Evolutionary conservation across 2,113 vertebrate species (phyloP), one percentile per base, ranked within the genome.

Genomic region (Actenoides lindsayi): DNA sequence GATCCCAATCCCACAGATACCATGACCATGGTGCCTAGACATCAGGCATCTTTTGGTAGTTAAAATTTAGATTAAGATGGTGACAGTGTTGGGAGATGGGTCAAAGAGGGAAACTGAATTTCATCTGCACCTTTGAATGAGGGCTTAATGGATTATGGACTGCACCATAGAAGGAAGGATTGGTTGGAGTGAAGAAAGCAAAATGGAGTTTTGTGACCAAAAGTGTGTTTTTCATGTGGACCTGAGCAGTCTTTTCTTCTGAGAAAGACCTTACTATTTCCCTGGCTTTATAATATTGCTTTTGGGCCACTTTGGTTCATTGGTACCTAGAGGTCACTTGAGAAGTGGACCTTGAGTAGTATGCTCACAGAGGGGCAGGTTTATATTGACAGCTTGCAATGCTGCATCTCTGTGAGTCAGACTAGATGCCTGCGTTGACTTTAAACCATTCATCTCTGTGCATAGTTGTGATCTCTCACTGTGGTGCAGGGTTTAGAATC

Each of bases 11-110:
- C 79, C 77, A 67, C 51, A 44, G 79, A 18, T 25, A 31, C 30
- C n/a, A 11, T 1, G 2, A 18, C 21, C 46, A 30, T 0, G 0
- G 50, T 21, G 25, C 37, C 3, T 9, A 67, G 33, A n/a, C 31
- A 74, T 50, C 64, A 37, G 64, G 3, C 0, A 1, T 75, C 59
- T 65, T 44, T 56, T 70, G 57, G 71, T 90, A 90, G 67, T 88
- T 83, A 94, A 93, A 95, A 93, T 88, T 88, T 50, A 23, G 41
- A 2, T 41, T 15, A 23, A 54, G 71, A 11, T 8, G 31, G 12
- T 48, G 85, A 5, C 37, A 56, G 1, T 12, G 35, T 4, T 24
- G 44, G 62, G 13, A 71, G 24, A 30, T 35, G 87, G 39, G 19
- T 21, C 54, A 31, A 63, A 69, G 76, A 56, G 17, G 64, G 37